These are phyloP conservation scores for Turdus rufiventris DNA, from an alignment of 2,113 vertebrate species.

Conservation along the genomic window DNA sequence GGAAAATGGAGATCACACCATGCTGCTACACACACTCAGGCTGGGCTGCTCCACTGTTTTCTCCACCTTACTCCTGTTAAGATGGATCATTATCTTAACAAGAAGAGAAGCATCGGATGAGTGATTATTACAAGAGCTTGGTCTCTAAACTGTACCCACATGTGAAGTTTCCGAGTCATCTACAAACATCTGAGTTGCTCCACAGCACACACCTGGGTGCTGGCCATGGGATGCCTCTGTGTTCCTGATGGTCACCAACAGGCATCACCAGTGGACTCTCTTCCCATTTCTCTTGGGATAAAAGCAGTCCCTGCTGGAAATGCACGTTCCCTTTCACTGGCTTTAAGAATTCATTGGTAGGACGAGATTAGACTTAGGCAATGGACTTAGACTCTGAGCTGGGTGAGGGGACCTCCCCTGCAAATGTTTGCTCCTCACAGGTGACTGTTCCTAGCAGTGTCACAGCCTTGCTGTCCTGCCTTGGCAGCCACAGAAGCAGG, in stretches of 20 bases:
- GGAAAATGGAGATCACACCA: not conserved
- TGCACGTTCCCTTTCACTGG: not conserved
- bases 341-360: not conserved
- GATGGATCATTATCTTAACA: not conserved
- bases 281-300: not conserved
- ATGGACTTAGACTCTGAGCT: no score
- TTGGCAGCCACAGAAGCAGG: not conserved
- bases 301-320: not conserved
- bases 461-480: not conserved
- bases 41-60: not conserved
- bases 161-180: not conserved
- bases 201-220: fast-evolving
- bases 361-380: not conserved
- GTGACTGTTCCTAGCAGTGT: not conserved
- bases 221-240: not conserved
- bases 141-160: not conserved
- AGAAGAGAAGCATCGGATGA: not conserved
- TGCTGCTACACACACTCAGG: fast-evolving
- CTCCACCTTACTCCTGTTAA: not conserved
- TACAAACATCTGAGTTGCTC: not conserved
- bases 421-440: not conserved
- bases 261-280: fast-evolving
- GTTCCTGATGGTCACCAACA: not conserved
- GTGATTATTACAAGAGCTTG: not conserved
- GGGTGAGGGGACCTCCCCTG: not conserved